Base-by-base conservation (phyloP, 2,113 vertebrate species). In the Geothlypis trichas region DNA sequence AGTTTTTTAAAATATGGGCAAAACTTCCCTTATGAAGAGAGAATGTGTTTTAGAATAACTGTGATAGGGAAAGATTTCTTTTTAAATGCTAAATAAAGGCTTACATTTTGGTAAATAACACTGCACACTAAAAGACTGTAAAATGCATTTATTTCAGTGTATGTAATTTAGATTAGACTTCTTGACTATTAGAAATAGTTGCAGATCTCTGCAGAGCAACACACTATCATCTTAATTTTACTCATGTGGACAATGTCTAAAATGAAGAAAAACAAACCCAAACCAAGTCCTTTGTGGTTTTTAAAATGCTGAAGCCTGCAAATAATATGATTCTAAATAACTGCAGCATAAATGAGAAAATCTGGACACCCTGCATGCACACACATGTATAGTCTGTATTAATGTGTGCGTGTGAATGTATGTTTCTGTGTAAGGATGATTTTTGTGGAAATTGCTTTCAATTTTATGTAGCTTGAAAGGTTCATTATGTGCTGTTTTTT, bases 231-330 rank as follows among this genome's bases (percentile, higher is more conserved):
- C 81, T 47, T 76, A 62, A 84, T 89, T 92, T 76, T 52, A 86
- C 18, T 84, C n/a, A 22, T 17, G 18, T 51, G 58, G 39, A 20
- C 54, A 18, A 49, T 78, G n/a, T 49, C 55, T 81, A 26, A 21
- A 33, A 39, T 68, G 42, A 90, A 58, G 57, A 58, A 80, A 91
- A 90, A n/a, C 28, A 74, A 88, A 87, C 15, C 10, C 5, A 77
- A 74, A 27, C 11, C 21, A 73, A 65, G 20, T 57, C 33, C 39
- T 69, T 69, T 1, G 14, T 49, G 51, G 19, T 8, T 82, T 92
- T 90, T 85, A 39, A 94, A 93, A 77, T 69, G 39, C 37, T 83
- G 44, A 77, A 66, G 65, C 68, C 37, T 80, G 17, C 75, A 87
- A 74, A 79, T 72, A 72, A 86, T 44, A 30, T 51, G 7, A n/a